Evolutionary conservation across 2,888 invertebrate genomes (phyloP), one percentile per base, ranked within the genome.

Genomic region (Drosophila lutescens): DNA sequence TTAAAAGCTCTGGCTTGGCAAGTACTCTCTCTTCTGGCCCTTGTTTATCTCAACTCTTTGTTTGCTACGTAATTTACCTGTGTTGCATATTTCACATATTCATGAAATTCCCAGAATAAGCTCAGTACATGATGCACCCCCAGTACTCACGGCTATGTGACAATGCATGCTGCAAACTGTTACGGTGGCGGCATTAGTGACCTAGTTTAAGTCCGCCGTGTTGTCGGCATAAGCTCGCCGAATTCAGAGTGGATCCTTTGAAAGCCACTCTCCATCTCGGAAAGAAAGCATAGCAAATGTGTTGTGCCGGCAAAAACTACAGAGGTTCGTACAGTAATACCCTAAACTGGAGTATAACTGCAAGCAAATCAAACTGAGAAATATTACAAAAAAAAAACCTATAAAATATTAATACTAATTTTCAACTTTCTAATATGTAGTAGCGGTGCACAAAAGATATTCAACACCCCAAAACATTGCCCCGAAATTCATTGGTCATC

Each of bases 151-250:
- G 15, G 23, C 47, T 15, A 10, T 47, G 32, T 47, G 47, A 47
- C 47, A 47, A 47, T 47, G 47, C 32, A 47, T 6, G 47, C 12
- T 47, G 47, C 47, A 47, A 30, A 32, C 15, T 15, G 44, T 23
- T 23, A 47, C 46, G 46, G 30, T 3, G 47, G 47, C 15, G 15
- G 47, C 47, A 47, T 47, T 47, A 47, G 47, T 47, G 32, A 47
- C 47, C 30, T 17, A 47, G 47, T 47, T 47, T 10, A 15, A 8
- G 47, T n/a, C 23, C 47, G n/a, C 6, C n/a, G 47, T 30, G 15
- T 9, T 26, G n/a, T 26, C 26, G 26, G 5, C 46, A 47, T 6
- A 47, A 47, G 46, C 46, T 47, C 30, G 30, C 47, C 10, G 30
- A 47, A 47, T 47, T 7, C 47, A 12, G 32, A 17, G 47, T 32